Evolutionary conservation across 1,140 invertebrate species (phyloP), one percentile per base, ranked within the genome.

Genomic region (Zaprionus ornatus): DNA sequence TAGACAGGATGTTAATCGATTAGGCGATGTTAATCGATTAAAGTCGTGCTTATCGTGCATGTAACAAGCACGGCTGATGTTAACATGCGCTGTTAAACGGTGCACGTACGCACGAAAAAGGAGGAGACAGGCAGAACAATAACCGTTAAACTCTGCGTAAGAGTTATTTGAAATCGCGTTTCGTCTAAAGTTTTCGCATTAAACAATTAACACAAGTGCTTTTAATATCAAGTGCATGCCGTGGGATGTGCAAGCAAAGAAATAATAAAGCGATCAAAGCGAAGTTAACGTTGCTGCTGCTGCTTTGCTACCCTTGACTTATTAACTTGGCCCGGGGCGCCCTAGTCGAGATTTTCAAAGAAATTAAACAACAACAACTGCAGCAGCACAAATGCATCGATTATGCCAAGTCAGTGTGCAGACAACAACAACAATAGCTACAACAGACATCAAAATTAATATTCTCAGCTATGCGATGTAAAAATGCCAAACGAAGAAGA

Each of bases 381-480:
- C 62, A 45, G 63, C 40, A 69, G 67, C 61, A 76, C 63, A 76
- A 59, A 71, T 79, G 76, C 83, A 87, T 87, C 84, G 83, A 87
- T 87, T 87, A 87, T 87, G 77, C 63, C 59, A 71, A 87, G 83
- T 69, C 83, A 83, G 84, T 63, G 74, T 29, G 23, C 19, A 19
- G 21, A 54, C 50, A 54, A 25, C 25, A 55, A 55, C 52, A 55
- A 23, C 19, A 55, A 54, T 9, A n/a, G 23, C 50, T n/a, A 54
- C 50, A 62, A 27, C 23, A 57, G 56, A 77, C 72, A 87, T 87
- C 80, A 88, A 87, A 87, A 87, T 87, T 87, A 87, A 87, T 87
- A 83, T 88, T 74, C 84, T 83, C 80, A 67, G 74, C 35, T 85
- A 85, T 84, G 82, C 82, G 77, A 66, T 56, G 82, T 32, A 74